Conservation (phyloP, 2,113 vertebrate genomes). For the Pithys albifrons region DNA sequence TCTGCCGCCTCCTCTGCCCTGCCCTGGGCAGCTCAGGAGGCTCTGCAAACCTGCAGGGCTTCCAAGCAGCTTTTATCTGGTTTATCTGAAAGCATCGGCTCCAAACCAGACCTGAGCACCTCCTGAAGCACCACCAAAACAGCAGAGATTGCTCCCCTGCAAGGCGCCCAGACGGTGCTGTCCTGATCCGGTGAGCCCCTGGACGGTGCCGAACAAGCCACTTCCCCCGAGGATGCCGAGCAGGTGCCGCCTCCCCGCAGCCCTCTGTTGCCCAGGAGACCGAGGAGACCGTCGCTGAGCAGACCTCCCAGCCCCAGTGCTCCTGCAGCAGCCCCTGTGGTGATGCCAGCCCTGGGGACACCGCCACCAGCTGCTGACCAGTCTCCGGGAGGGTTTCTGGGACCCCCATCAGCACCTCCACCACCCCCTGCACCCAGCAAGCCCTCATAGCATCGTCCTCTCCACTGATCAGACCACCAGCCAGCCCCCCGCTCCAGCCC, state of each 20-base stretch:
- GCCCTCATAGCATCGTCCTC: neutral
- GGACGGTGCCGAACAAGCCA: constrained; percentile 63
- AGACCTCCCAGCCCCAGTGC: constrained; percentile 20
- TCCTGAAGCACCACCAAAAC: neutral
- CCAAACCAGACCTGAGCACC: neutral
- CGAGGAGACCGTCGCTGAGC: constrained; percentile 15
- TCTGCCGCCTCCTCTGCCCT: fast-evolving
- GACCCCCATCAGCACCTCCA: fast-evolving
- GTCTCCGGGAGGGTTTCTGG: neutral
- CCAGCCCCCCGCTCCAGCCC: neutral
- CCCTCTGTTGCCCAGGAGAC: constrained; percentile 56
- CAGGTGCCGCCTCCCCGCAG: constrained; percentile 61
- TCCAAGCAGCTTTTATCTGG: neutral
- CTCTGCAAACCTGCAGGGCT: neutral
- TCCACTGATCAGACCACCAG: neutral
- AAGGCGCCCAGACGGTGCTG: fast-evolving
- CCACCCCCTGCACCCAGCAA: neutral
- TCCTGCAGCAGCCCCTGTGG: neutral
- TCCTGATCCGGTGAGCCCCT: constrained; percentile 73
- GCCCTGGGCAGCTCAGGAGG: fast-evolving
- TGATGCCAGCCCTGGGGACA: neutral
- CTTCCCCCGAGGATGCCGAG: constrained; percentile 68
- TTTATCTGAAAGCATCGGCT: neutral
- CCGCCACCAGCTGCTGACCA: neutral
- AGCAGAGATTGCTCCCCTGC: no score